Evolutionary conservation across 2,888 invertebrate species (phyloP).

Genomic region (Andricus curvator): DNA sequence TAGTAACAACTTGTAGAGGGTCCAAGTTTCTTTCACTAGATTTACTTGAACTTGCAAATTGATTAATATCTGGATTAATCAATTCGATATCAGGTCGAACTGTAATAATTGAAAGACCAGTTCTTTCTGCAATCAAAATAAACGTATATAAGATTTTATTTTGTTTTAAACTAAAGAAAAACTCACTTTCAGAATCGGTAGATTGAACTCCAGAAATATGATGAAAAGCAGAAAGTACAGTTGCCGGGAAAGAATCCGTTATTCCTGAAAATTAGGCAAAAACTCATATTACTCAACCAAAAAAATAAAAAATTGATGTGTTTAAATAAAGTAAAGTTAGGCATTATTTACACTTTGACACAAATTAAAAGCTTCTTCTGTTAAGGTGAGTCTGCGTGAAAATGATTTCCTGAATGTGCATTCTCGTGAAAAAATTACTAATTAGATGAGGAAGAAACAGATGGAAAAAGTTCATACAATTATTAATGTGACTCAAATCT

Average conservation of each 20-base stretch:
- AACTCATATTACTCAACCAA: neutral
- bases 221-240: neutral
- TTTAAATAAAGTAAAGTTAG: neutral
- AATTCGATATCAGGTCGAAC: neutral
- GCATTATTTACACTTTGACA: neutral
- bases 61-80: neutral
- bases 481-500: neutral
- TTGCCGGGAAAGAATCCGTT: neutral
- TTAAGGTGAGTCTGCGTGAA: neutral
- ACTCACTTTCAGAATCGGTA: neutral
- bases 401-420: neutral
- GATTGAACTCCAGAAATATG: neutral
- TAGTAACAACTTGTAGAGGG: neutral
- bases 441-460: neutral
- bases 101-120: neutral
- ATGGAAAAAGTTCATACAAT: neutral
- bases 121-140: neutral
- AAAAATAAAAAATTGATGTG: neutral
- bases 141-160: neutral
- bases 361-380: conserved; percentile 3
- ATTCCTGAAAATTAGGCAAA: neutral
- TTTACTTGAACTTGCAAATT: neutral
- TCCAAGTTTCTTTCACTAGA: neutral
- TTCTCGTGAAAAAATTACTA: neutral
- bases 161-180: neutral